phyloP scores from a whole-genome alignment of 2,888 invertebrate species.

The Spilarctia lutea region DNA sequence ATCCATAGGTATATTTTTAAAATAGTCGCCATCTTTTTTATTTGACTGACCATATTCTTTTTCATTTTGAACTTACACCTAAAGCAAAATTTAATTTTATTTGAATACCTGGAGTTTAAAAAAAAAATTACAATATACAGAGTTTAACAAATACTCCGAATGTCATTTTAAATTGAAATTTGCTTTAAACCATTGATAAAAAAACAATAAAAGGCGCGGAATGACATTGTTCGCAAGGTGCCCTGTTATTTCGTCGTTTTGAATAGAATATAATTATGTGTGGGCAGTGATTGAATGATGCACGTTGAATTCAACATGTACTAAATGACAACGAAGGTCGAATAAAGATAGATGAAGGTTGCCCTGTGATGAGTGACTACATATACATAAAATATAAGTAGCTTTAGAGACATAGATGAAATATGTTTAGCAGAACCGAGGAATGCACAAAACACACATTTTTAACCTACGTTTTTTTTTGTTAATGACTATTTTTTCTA shows the following conservation, averaged over 20 bases:
- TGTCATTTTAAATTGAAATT: background rate
- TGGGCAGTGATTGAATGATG: conserved; percentile 24
- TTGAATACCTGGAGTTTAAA: background rate
- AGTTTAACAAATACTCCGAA: background rate
- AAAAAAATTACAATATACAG: background rate
- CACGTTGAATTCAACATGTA: conserved; percentile 17
- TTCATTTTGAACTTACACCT: too few relatives aligned
- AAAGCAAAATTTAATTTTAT: background rate
- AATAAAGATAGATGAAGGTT: conserved; percentile 4
- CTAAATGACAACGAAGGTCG: conserved; percentile 19
- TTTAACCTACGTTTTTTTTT: background rate
- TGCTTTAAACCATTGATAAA: background rate
- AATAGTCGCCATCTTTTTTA: too few relatives aligned
- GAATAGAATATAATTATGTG: conserved; percentile 20
- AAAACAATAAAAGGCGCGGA: conserved; percentile 6
- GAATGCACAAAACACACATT: background rate
- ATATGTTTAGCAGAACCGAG: background rate
- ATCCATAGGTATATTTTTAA: too few relatives aligned
- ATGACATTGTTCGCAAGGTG: conserved; percentile 7
- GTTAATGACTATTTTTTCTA: background rate
- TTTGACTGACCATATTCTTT: too few relatives aligned
- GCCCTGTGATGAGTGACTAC: background rate
- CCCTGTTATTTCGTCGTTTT: conserved; percentile 15
- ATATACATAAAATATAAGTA: background rate
- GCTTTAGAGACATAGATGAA: background rate